Conservation (phyloP, 2,888 invertebrate genomes). For the Eupeodes latifasciatus region DNA sequence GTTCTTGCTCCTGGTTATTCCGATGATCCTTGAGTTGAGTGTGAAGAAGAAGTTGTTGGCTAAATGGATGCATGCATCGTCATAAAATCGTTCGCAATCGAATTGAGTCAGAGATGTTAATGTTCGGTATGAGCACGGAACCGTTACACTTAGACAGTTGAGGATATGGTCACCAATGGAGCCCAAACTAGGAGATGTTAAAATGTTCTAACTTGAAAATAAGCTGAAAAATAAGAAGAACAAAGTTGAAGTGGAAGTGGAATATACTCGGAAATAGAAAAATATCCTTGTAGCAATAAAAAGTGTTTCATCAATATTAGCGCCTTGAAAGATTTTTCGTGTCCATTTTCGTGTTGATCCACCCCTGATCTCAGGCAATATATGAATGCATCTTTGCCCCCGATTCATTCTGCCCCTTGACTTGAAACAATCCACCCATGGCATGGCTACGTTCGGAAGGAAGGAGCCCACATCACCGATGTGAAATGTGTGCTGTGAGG, state of each 20-base stretch:
- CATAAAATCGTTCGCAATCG: constrained; percentile 60
- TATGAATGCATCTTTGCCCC: constrained; percentile 44
- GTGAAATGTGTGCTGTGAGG: constrained; percentile 66
- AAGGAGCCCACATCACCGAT: not conserved
- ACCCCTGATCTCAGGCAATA: constrained; percentile 7
- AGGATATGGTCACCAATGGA: not conserved
- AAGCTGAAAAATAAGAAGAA: not conserved
- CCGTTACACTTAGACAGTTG: not conserved
- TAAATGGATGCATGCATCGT: constrained; percentile 60
- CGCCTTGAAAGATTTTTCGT: not conserved
- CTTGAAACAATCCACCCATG: not conserved
- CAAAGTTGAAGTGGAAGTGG: too few species aligned
- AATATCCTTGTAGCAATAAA: too few species aligned
- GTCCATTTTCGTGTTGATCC: not conserved
- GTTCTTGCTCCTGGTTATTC: constrained; percentile 6
- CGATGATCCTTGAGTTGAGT: constrained; percentile 50
- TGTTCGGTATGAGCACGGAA: not conserved
- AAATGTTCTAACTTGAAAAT: not conserved
- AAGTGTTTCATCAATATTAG: not conserved
- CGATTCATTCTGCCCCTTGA: not conserved
- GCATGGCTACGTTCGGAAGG: not conserved
- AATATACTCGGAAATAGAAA: too few species aligned
- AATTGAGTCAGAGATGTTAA: not conserved
- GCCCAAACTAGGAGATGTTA: not conserved
- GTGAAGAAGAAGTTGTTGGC: constrained; percentile 63